Base-by-base conservation (phyloP, 2,797 vertebrate species). In the Phalloptychus januarius region DNA sequence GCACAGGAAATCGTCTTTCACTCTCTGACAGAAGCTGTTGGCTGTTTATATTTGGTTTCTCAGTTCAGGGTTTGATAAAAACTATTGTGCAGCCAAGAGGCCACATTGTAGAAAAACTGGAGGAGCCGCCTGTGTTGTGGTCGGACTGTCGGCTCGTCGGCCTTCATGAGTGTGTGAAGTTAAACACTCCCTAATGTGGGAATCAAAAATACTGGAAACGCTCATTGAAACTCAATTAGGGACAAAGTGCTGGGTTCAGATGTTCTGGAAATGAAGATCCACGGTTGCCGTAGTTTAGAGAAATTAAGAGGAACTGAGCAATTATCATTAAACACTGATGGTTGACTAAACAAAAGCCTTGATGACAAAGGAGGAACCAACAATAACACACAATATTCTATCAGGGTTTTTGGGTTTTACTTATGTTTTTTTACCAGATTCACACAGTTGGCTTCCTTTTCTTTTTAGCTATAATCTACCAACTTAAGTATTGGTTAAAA, bases 1-100 rank as follows among this genome's bases (percentile, higher is more conserved):
- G 54, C 82, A 79, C 61, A 79, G 58, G 80, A 88, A 79, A 84
- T 70, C 71, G 63, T 81, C 25, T 3, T 65, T 88, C 76, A 81
- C 38, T 31, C 31, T 31, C 61, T 81, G 84, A 74, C 76, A 75
- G 50, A 76, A 79, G 77, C 77, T 54, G 58, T 72, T 48, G n/a
- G n/a, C n/a, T 33, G 50, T 76, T 78, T 45, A 71, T 75, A 67
- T 31, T n/a, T 63, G 65, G 50, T n/a, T 48, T 45, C 58, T 31
- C 56, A 72, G 82, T 13, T 33, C 23, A 77, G 48, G 46, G 46
- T 78, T 63, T 3, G 65, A 78, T 12, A 71, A 79, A 11, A 16
- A 1, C 0, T 67, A 38, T 10, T 63, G 6, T 63, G 33, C n/a
- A 72, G 78, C n/a, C 13, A 52, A 72, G 78, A 71, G 5, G 45